Base-by-base conservation (phyloP, 1,140 invertebrate genomes). In the Drosophila pruinosa region DNA sequence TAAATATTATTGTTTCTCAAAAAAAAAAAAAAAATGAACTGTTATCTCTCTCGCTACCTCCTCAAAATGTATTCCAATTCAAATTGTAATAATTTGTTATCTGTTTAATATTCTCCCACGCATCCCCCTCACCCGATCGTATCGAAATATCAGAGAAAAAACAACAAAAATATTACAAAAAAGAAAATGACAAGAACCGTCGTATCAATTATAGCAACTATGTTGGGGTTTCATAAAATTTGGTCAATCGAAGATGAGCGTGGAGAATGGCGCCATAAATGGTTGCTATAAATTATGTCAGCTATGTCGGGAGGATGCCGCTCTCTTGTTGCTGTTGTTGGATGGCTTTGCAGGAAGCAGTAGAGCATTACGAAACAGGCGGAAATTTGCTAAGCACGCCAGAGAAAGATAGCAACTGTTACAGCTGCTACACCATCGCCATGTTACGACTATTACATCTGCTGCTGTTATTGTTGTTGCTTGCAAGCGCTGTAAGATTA, bases 331-430 rank as follows among this genome's bases (percentile, higher is more conserved):
- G 12, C 26, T 31, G 38, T 50, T 54, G 61, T 26, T 54, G 43
- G 62, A 17, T 38, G 39, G 52, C 31, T 38, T 56, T 64, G 34
- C 52, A 71, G 68, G 61, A 57, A 64, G 52, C 61, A 38, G 52
- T 52, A 38, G 24, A 39, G 34, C 19, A 70, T 71, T 71, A 71
- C 61, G 61, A 57, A 71, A 71, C 15, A 71, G 52, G 68, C 68
- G 68, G 68, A 72, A 72, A 53, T 28, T 15, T 3, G 8, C n/a
- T 6, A 34, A 41, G 26, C 6, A 17, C 15, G 43, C 19, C 12
- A 43, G 54, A 68, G 8, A 52, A 17, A 43, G 64, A 68, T 17
- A 24, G 56, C 47, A 50, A 17, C 50, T 43, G 17, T 59, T 58
- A 45, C 45, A 52, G 21, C 24, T 12, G 45, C 45, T 45, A n/a